Evolutionary conservation across 2,113 vertebrate species (phyloP), one percentile per base, ranked within the genome.

Genomic region (Myiagra hebetior): DNA sequence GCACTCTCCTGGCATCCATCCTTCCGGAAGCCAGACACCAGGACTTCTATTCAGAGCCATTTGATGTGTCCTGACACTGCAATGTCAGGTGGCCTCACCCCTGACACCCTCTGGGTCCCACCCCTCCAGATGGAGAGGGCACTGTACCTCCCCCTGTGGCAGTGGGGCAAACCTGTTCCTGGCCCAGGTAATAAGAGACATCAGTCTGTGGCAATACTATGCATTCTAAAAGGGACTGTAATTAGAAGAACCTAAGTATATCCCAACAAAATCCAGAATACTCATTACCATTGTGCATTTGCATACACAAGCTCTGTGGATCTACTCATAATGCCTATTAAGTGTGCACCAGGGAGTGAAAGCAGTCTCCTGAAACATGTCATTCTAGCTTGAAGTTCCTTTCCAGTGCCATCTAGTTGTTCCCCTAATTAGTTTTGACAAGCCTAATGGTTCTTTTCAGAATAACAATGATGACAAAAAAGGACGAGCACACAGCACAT

Each of bases 351-450:
- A 52, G 69, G 11, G 86, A 69, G 86, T 2, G 5, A 84, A 33
- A 85, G 33, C 35, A 87, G n/a, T 83, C 90, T 88, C 92, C 87
- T 79, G 68, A 94, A 96, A 94, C 37, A 50, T 57, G 46, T 76
- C 68, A 88, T 72, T 88, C 49, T 35, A 94, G 83, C 69, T 59
- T 86, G n/a, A 86, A 55, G 44, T 79, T 97, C 42, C 62, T 84
- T 88, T 49, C 65, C 56, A 77, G 39, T 75, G 59, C 56, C 77
- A 95, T 78, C 57, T 85, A 63, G 33, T 91, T 81, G 12, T 93
- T 95, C 64, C 49, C 50, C 84, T 91, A 95, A 96, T 90, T 94
- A 95, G 67, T 81, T 97, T 94, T 96, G 94, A 96, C 86, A 92
- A 88, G 47, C 35, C 67, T 91, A 85, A 83, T 84, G 60, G 55